A percentile compares a stretch with the other conserved stretches of the same genome.
These are phyloP conservation scores for Trypoxylon attenuatum DNA, from an alignment of 2,888 invertebrate species.

Conservation along the genomic window DNA sequence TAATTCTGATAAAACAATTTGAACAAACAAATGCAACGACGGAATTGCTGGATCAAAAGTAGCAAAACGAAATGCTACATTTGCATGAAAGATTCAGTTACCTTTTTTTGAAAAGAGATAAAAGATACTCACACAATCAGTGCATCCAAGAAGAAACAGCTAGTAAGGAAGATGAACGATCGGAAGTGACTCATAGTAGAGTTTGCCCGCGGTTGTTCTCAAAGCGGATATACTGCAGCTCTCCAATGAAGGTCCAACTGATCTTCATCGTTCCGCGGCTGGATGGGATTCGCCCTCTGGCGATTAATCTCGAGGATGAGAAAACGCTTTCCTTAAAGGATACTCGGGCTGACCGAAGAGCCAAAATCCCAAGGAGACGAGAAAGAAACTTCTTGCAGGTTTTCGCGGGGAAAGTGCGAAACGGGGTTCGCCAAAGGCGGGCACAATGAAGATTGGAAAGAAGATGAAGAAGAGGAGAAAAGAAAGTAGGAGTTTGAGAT, in stretches of 20 bases:
- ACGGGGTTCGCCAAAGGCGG: constrained; percentile 29
- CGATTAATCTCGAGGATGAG: constrained; percentile 49
- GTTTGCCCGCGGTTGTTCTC: constrained; percentile 1
- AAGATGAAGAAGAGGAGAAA: not conserved
- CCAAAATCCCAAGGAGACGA: constrained; percentile 11
- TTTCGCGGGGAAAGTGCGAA: constrained; percentile 22
- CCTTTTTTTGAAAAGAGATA: too few species aligned
- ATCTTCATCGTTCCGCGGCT: constrained; percentile 43
- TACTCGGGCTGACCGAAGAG: constrained; percentile 15
- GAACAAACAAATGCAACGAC: too few species aligned
- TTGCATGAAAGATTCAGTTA: too few species aligned
- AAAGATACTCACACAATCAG: too few species aligned
- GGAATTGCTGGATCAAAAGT: too few species aligned
- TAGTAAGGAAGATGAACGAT: not conserved
- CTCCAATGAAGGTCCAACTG: constrained; percentile 42
- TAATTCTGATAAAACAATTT: too few species aligned
- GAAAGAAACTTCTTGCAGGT: too few species aligned
- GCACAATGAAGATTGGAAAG: constrained; percentile 11
- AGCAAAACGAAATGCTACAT: too few species aligned
- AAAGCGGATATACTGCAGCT: not conserved
- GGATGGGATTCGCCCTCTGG: constrained; percentile 37
- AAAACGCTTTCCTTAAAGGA: constrained; percentile 43
- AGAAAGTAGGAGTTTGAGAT: too few species aligned
- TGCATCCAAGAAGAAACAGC: too few species aligned
- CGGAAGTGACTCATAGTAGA: not conserved